Conservation (phyloP, 1,140 invertebrate species). For the Microplitis demolitor region DNA sequence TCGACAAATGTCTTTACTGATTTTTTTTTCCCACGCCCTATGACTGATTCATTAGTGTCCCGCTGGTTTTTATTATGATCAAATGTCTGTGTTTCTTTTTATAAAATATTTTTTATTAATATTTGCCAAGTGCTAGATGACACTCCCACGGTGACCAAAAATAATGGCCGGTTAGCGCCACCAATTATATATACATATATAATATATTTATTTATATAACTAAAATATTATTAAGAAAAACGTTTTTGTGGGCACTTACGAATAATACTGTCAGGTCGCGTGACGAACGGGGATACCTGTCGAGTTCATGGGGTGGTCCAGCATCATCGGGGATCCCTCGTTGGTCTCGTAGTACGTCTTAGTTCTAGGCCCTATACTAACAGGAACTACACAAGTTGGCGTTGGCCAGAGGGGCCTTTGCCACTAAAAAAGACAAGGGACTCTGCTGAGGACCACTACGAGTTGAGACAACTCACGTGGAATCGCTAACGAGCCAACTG, state of each 20-base stretch:
- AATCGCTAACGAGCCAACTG: constrained; percentile 56
- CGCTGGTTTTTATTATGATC: background rate
- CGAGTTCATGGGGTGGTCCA: constrained; percentile 54
- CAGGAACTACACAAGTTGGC: no score
- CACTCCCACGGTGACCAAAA: background rate
- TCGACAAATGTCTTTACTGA: background rate
- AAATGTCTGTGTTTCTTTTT: background rate
- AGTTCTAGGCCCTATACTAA: no score
- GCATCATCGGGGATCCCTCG: constrained; percentile 37
- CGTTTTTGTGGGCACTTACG: background rate
- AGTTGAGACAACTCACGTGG: constrained; percentile 49
- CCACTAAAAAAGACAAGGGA: constrained; percentile 41
- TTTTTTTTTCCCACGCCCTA: constrained; percentile 4
- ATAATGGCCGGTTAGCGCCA: background rate
- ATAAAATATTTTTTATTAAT: background rate
- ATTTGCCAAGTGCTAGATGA: background rate
- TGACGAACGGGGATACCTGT: constrained; percentile 54
- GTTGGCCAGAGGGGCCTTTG: background rate
- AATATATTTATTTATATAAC: background rate
- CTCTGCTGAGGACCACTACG: background rate
- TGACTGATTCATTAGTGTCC: background rate
- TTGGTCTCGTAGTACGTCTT: no score
- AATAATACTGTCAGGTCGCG: constrained; percentile 41
- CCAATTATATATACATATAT: background rate
- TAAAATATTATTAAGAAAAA: background rate